Percentiles rank a stretch among this genome's conserved stretches.
Conservation (phyloP, 2,888 invertebrate species). For the Drosophila neonasuta region DNA sequence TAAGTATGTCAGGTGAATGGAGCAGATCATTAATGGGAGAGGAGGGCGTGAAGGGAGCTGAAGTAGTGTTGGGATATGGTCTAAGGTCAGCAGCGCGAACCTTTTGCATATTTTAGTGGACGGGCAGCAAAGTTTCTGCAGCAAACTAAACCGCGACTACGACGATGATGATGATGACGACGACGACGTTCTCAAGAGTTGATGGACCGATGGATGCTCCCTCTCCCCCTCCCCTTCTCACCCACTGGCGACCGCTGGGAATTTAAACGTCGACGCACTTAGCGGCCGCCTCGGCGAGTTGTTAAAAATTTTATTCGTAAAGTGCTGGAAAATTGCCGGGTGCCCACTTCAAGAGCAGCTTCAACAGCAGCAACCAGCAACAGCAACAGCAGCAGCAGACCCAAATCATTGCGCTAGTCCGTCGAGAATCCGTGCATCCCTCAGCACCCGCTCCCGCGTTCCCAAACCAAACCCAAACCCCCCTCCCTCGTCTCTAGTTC, state of each 20-base stretch:
- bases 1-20: conserved; percentile 28
- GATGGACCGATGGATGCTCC: conserved; percentile 41
- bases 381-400: conserved; percentile 25
- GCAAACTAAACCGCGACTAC: conserved; percentile 40
- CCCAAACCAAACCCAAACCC: background rate
- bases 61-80: background rate
- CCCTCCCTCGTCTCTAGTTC: background rate
- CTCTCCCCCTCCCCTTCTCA: too few species aligned
- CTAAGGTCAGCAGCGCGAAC: conserved; percentile 17
- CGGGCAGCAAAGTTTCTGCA: conserved; percentile 40
- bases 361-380: conserved; percentile 6
- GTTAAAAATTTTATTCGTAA: conserved; percentile 71
- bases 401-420: conserved; percentile 32
- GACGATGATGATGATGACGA: background rate
- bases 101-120: conserved; percentile 60
- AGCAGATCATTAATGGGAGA: conserved; percentile 12
- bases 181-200: conserved; percentile 39
- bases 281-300: conserved; percentile 70
- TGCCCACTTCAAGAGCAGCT: conserved; percentile 64
- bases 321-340: conserved; percentile 72
- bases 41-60: background rate
- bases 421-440: conserved; percentile 54
- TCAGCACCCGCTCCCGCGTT: conserved; percentile 8
- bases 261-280: conserved; percentile 74
- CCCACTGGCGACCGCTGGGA: conserved; percentile 49